Conservation (phyloP, 2,888 invertebrate species). For the Ormyrus pomaceus region DNA sequence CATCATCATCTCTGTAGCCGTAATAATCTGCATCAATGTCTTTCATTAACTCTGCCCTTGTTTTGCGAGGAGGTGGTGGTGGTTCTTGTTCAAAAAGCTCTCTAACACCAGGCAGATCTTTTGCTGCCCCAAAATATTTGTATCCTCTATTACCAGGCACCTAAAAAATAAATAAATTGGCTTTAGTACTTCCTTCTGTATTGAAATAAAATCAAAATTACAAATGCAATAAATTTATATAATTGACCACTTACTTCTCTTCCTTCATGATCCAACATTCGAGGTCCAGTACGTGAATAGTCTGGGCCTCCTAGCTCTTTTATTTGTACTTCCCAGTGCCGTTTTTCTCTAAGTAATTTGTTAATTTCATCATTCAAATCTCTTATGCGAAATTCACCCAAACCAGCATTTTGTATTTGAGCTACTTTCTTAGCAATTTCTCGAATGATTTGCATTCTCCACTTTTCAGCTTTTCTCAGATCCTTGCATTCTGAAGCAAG, state of each 20-base stretch:
- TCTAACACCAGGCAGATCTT: slow-evolving; percentile 97
- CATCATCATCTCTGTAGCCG: slow-evolving; percentile 98
- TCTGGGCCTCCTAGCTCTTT: slow-evolving; percentile 96
- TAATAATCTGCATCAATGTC: slow-evolving; percentile 99
- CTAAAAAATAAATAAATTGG: slow-evolving; percentile 58
- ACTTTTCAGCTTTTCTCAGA: slow-evolving; percentile 94
- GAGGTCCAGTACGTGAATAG: slow-evolving; percentile 92
- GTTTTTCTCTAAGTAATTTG: slow-evolving; percentile 94
- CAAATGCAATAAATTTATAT: slow-evolving; percentile 5
- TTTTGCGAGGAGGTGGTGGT: slow-evolving; percentile 91
- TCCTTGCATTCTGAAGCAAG: slow-evolving; percentile 96
- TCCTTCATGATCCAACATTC: slow-evolving; percentile 95
- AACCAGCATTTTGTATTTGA: slow-evolving; percentile 98
- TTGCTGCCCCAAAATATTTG: slow-evolving; percentile 98
- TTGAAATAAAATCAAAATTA: neutral
- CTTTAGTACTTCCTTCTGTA: slow-evolving; percentile 1
- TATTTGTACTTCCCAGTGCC: slow-evolving; percentile 99
- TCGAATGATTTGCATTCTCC: slow-evolving; percentile 96
- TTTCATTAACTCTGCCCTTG: slow-evolving; percentile 97
- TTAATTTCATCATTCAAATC: slow-evolving; percentile 99
- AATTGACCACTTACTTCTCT: slow-evolving; percentile 80
- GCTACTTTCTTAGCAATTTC: slow-evolving; percentile 99
- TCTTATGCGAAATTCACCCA: slow-evolving; percentile 98
- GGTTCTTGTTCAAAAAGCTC: slow-evolving; percentile 98
- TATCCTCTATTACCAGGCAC: slow-evolving; percentile 99